Percentiles rank a stretch among this genome's conserved stretches.
Conservation (phyloP, 92 coral and sea anemone species). For the Porites divaricata region DNA sequence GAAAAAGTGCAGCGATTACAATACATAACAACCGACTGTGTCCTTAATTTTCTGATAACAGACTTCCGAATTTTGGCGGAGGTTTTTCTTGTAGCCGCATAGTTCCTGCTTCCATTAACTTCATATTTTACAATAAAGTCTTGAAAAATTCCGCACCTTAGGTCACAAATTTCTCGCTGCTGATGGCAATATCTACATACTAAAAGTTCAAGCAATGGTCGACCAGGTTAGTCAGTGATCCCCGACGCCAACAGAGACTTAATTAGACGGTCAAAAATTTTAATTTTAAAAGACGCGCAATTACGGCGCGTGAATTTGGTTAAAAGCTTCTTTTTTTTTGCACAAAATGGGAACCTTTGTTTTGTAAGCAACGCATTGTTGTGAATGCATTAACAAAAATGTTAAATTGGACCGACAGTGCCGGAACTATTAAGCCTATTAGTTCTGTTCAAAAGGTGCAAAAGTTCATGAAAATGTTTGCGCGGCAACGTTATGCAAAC, state of each 20-base stretch:
- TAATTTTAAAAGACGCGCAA: neutral
- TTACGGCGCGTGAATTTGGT: constrained; percentile 23
- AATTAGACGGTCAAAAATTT: constrained; percentile 1
- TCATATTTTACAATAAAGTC: neutral
- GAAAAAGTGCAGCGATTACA: constrained; percentile 1
- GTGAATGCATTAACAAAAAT: neutral
- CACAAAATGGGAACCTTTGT: neutral
- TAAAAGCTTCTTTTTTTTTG: constrained; percentile 36
- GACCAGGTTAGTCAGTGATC: neutral
- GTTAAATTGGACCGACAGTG: neutral
- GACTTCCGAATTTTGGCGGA: constrained; percentile 35
- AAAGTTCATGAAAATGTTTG: neutral
- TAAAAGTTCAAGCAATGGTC: neutral
- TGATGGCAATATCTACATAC: neutral
- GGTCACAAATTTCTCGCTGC: neutral
- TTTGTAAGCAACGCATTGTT: constrained; percentile 18
- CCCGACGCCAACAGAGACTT: neutral
- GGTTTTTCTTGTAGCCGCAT: constrained; percentile 20
- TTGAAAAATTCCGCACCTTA: neutral
- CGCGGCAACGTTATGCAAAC: neutral
- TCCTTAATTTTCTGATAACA: constrained; percentile 10
- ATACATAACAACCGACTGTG: neutral
- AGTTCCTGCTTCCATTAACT: neutral
- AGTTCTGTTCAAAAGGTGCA: neutral
- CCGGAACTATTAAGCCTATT: neutral